Evolutionary conservation across 37 sponge, comb jelly and placozoan species (phyloP).

Genomic region (Halichondria panicea): DNA sequence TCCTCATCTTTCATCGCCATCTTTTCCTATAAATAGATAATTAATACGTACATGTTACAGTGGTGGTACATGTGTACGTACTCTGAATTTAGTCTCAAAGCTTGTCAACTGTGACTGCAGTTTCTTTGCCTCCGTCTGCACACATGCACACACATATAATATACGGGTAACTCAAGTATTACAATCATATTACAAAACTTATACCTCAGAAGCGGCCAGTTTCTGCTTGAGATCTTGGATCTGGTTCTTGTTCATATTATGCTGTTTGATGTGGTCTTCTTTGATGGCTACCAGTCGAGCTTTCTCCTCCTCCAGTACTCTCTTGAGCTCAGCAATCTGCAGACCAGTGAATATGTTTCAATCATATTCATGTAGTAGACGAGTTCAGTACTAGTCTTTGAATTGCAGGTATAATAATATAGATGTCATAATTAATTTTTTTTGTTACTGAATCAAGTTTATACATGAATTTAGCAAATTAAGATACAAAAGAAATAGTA

Average conservation of each 20-base stretch:
- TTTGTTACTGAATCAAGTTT: too few relatives aligned
- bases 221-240: conserved; percentile 25
- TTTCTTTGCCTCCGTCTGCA: neutral
- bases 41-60: too few relatives aligned
- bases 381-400: too few relatives aligned
- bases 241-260: conserved; percentile 20
- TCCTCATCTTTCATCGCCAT: neutral
- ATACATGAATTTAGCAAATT: too few relatives aligned
- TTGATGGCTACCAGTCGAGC: neutral
- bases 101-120: neutral
- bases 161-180: neutral
- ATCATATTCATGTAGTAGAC: too few relatives aligned
- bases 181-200: neutral
- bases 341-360: neutral
- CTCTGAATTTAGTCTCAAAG: neutral
- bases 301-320: neutral
- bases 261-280: conserved; percentile 32
- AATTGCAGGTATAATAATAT: too few relatives aligned
- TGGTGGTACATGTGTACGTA: too few relatives aligned
- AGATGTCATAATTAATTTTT: too few relatives aligned
- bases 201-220: conserved; percentile 18
- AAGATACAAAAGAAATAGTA: too few relatives aligned
- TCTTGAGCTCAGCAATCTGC: neutral
- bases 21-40: neutral
- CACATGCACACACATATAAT: neutral